Evolutionary conservation across 2,888 invertebrate genomes (phyloP), one percentile per base, ranked within the genome.

Genomic region (Trissoscelio sp.): DNA sequence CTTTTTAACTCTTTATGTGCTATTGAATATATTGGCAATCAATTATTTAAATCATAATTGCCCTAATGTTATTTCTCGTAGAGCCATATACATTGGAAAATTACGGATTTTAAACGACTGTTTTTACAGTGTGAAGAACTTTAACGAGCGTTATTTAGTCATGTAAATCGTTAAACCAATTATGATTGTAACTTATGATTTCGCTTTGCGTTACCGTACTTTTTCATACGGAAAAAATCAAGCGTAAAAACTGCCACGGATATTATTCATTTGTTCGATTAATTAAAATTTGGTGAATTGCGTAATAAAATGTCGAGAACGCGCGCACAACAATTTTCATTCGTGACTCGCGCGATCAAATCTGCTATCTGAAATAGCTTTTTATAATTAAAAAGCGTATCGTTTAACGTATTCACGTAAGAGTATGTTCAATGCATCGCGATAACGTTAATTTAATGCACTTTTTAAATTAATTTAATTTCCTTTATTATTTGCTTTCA

Each of bases 141-240:
- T 55, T 37, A 73, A 46, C 64, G 64, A 64, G 31, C 20, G 55
- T 73, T 57, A 64, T 62, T 73, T 55, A 57, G 46, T 31, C 73
- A 18, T 64, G 73, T 73, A 64, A 73, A 73, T 73, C 34, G 55
- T 73, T 55, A 48, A 34, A 44, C 16, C 55, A 73, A 64, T 74
- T 74, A 66, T 16, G 28, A 66, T 57, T 55, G 62, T 48, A 48
- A 48, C 57, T 74, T 55, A 74, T 14, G 57, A 66, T 58, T 66
- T 55, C 24, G 18, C 22, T 14, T 53, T 46, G 18, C 16, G 51
- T 44, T 28, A 39, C n/a, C n/a, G n/a, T n/a, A n/a, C n/a, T n/a
- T n/a, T n/a, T n/a, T n/a, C n/a, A n/a, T n/a, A n/a, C n/a, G n/a
- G n/a, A 53, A 16, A 34, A 11, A n/a, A n/a, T 37, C 1, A n/a